Conservation (phyloP, 2,888 invertebrate genomes). For the Lamproptera curius region DNA sequence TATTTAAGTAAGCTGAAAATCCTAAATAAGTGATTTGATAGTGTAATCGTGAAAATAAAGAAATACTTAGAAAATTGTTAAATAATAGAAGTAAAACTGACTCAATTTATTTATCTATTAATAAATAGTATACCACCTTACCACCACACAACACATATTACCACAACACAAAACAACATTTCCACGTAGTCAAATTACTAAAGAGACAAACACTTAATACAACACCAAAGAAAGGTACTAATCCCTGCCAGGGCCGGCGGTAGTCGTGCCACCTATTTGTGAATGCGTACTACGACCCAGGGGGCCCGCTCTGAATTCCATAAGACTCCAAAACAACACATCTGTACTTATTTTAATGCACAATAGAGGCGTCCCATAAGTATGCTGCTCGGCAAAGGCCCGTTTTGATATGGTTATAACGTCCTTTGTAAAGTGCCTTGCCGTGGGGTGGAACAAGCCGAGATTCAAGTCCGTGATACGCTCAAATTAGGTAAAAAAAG, state of each 20-base stretch:
- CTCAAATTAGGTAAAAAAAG: conserved; percentile 60
- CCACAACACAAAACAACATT: too few relatives aligned
- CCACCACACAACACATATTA: too few relatives aligned
- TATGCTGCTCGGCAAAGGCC: conserved; percentile 71
- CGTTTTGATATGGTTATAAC: conserved; percentile 77
- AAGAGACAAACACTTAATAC: too few relatives aligned
- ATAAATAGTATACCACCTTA: too few relatives aligned
- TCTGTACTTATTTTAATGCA: conserved; percentile 66
- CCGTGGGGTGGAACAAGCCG: conserved; percentile 36
- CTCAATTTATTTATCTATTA: too few relatives aligned
- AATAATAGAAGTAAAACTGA: too few relatives aligned
- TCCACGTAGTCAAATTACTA: too few relatives aligned
- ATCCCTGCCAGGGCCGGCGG: not conserved
- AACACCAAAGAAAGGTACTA: too few relatives aligned
- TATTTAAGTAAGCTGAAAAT: too few relatives aligned
- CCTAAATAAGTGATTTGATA: too few relatives aligned
- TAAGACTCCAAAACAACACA: conserved; percentile 70
- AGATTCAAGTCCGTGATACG: conserved; percentile 74
- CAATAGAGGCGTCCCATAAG: conserved; percentile 65
- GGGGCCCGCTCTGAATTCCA: conserved; percentile 48
- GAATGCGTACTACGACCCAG: conserved; percentile 48
- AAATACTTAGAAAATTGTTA: too few relatives aligned
- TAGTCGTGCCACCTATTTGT: conserved; percentile 28
- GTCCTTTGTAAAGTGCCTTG: conserved; percentile 66
- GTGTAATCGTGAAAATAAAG: too few relatives aligned